Conservation (phyloP, 2,888 invertebrate species). For the Apoderus coryli region DNA sequence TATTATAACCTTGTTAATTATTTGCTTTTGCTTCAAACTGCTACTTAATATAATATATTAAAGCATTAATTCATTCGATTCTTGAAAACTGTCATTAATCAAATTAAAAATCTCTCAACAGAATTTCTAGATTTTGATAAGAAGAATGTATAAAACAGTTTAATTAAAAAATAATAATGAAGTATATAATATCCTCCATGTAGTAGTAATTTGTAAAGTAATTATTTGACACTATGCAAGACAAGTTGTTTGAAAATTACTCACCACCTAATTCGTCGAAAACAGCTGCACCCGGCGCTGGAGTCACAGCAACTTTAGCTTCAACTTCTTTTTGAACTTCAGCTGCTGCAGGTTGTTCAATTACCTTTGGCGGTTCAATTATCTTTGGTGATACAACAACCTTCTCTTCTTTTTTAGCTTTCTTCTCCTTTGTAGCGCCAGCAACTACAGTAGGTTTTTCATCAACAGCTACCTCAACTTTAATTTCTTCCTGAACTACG, state of each 20-base stretch:
- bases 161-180: slow-evolving; percentile 9
- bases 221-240: too few species aligned
- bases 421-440: slow-evolving; percentile 13
- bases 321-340: slow-evolving; percentile 6
- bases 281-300: slow-evolving; percentile 27
- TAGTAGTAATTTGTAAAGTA: too few species aligned
- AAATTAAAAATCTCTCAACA: too few species aligned
- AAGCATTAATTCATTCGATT: too few species aligned
- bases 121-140: too few species aligned
- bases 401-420: slow-evolving; percentile 15
- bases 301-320: background rate
- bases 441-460: too few species aligned
- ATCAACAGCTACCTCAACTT: slow-evolving; percentile 17
- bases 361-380: slow-evolving; percentile 14
- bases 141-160: too few species aligned
- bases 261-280: slow-evolving; percentile 48
- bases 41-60: too few species aligned
- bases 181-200: slow-evolving; percentile 4
- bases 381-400: slow-evolving; percentile 17
- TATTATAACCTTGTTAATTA: too few species aligned
- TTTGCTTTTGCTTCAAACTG: too few species aligned
- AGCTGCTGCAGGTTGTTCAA: slow-evolving; percentile 8
- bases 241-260: too few species aligned
- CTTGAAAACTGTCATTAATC: too few species aligned
- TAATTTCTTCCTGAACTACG: slow-evolving; percentile 10